These are phyloP conservation scores for Telmatochromis brachygnathus DNA, from an alignment of 2,113 vertebrate species.

Conservation along the genomic window DNA sequence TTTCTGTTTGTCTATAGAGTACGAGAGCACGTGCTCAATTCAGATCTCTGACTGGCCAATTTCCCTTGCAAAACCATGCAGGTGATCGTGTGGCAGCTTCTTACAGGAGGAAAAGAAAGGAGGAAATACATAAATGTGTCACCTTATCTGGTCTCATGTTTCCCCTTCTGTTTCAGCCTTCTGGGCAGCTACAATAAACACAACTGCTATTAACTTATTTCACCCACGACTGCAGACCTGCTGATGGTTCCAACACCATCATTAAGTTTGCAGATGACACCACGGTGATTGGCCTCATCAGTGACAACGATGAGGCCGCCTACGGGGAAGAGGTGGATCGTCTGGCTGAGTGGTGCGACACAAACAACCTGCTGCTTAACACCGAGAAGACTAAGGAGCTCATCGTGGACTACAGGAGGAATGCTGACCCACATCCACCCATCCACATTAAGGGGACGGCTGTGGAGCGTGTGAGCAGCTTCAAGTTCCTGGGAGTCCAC, in stretches of 20 bases:
- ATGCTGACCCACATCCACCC: too few relatives aligned
- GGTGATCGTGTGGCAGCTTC: background rate
- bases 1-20: background rate
- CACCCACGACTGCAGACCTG: too few relatives aligned
- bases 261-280: too few relatives aligned
- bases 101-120: background rate
- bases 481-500: too few relatives aligned
- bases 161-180: background rate
- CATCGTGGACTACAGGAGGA: too few relatives aligned
- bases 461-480: too few relatives aligned
- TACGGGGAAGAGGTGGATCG: accelerated
- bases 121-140: background rate
- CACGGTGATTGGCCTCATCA: too few relatives aligned
- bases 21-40: background rate
- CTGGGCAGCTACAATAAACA: background rate
- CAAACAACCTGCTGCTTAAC: accelerated
- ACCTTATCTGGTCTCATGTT: background rate
- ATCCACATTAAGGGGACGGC: too few relatives aligned
- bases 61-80: background rate
- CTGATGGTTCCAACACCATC: accelerated
- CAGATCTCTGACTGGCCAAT: background rate
- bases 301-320: too few relatives aligned
- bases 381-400: accelerated
- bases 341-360: too few relatives aligned
- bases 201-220: background rate